Base-by-base conservation (phyloP, 2,797 vertebrate genomes). In the Pterois miles region DNA sequence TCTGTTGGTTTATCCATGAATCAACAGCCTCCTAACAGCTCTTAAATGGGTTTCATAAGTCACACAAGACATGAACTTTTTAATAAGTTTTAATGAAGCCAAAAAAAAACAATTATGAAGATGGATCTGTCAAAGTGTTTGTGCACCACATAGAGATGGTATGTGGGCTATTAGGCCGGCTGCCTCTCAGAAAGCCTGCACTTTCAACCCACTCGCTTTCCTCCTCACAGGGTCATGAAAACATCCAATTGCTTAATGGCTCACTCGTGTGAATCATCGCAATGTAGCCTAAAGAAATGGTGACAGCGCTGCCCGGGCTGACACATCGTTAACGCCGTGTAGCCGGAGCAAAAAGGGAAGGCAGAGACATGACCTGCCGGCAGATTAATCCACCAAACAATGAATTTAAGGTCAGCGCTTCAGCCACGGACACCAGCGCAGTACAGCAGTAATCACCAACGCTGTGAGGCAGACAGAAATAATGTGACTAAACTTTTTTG, bases 231-330 rank as follows among this genome's bases (percentile, higher is more conserved):
- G 88, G 87, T 91, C 87, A 88, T 46, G 83, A 87, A 92, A 90
- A 91, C 86, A 89, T 90, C 72, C 60, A 83, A 63, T 91, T 89
- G 90, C 83, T 81, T 88, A 90, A 90, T 89, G 86, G 89, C 82
- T 86, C 87, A 79, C 83, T 91, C 85, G 71, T 88, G 87, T 89
- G 91, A 87, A 88, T 92, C 89, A 88, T 82, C 27, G 20, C 80
- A 64, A 57, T 38, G 16, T 31, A 82, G 81, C 73, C 87, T 65
- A 36, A 66, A 87, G 89, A 90, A 80, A 77, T 5, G 14, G 84
- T 68, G 80, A 86, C 85, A 78, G 88, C 2, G 65, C 63, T 79
- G 73, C 48, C 73, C 22, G 1, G 58, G 53, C 69, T 65, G 87
- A 77, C 57, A 80, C 84, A 70, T 89, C 54, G 62, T 87, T 88